Percentiles rank a stretch among this genome's conserved stretches.
These are phyloP conservation scores for Anguilla japonica DNA, from an alignment of 2,113 vertebrate species.

Conservation along the genomic window DNA sequence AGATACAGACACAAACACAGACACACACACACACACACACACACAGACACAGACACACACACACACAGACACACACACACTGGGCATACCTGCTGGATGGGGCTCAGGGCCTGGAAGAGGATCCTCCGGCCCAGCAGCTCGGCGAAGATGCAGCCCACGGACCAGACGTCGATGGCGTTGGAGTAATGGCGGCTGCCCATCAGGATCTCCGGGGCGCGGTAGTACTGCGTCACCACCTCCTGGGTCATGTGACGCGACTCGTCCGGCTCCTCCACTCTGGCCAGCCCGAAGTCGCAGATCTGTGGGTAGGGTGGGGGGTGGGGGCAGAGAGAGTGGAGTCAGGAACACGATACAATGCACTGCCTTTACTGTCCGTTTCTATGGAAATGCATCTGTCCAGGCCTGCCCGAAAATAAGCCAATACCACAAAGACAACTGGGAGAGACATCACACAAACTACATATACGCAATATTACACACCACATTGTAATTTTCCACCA, in stretches of 20 bases:
- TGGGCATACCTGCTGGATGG: conserved; percentile 89
- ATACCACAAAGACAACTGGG: too few relatives aligned
- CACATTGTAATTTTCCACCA: neutral
- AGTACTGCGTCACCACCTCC: conserved; percentile 99
- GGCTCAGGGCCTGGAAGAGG: conserved; percentile 96
- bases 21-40: too few relatives aligned
- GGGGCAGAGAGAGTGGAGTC: neutral
- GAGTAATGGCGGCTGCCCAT: conserved; percentile 98
- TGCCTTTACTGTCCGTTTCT: too few relatives aligned
- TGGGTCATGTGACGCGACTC: conserved; percentile 99
- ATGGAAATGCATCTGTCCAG: too few relatives aligned
- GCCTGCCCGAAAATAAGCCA: too few relatives aligned
- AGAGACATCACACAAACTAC: too few relatives aligned
- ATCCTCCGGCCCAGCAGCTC: conserved; percentile 93
- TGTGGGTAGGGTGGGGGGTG: conserved; percentile 47
- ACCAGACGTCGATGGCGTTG: conserved; percentile 98
- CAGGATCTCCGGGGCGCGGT: conserved; percentile 95
- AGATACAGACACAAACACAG: too few relatives aligned
- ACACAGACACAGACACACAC: too few relatives aligned
- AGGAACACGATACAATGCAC: too few relatives aligned
- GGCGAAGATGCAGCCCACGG: conserved; percentile 97
- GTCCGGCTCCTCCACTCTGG: conserved; percentile 94
- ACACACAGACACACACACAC: neutral
- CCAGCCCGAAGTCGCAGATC: conserved; percentile 99
- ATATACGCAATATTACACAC: too few relatives aligned